Conservation (phyloP, 2,113 vertebrate genomes). For the Aldabrachelys gigantea region DNA sequence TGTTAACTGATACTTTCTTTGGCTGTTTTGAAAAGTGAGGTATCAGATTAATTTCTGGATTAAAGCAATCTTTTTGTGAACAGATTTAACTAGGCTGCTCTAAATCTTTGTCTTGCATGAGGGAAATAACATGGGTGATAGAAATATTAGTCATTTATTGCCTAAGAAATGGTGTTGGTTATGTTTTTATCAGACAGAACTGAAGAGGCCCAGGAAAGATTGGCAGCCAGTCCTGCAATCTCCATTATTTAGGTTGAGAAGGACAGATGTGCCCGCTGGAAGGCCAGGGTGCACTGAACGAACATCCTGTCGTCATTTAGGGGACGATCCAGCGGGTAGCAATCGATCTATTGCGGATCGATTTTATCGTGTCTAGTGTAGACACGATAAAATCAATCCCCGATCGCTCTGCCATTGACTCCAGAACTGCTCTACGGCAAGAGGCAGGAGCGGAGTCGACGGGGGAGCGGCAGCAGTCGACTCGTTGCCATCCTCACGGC, state of each 20-base stretch:
- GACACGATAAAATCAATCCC: no score
- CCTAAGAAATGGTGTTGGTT: slow-evolving; percentile 26
- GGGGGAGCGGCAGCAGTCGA: no score
- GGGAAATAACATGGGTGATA: slow-evolving; percentile 57
- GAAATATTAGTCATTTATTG: slow-evolving; percentile 47
- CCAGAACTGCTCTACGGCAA: no score
- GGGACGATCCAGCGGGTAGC: no score
- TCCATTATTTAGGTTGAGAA: neutral
- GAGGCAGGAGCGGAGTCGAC: no score
- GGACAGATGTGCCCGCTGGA: neutral
- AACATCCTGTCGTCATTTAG: neutral
- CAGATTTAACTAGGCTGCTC: slow-evolving; percentile 60
- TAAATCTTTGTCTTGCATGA: slow-evolving; percentile 51
- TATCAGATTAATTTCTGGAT: slow-evolving; percentile 49
- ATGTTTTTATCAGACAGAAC: slow-evolving; percentile 55
- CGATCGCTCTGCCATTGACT: no score
- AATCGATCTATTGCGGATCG: no score
- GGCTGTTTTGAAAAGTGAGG: neutral
- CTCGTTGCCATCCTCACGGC: no score
- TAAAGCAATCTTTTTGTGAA: slow-evolving; percentile 47
- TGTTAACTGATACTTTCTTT: neutral
- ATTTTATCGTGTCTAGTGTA: no score
- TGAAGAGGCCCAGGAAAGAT: slow-evolving; percentile 28
- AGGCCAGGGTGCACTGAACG: neutral
- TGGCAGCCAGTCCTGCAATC: slow-evolving; percentile 20